Base-by-base conservation (phyloP, 2,113 vertebrate species). In the Megaleporinus macrocephalus region DNA sequence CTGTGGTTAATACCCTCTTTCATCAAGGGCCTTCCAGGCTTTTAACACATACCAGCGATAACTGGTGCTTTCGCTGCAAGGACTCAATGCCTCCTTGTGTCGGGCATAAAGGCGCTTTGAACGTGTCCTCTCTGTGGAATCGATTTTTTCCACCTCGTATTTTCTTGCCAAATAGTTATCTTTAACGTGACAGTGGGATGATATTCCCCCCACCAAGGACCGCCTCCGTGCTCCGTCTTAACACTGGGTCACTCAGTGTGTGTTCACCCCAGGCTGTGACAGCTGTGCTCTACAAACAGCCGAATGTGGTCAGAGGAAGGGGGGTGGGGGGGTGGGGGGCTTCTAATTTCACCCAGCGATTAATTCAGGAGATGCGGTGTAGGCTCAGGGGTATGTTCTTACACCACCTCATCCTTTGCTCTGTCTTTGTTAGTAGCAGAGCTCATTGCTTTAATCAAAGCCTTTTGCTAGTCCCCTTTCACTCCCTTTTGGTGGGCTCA, bases 171-270 rank as follows among this genome's bases (percentile, higher is more conserved):
- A 90, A 90, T 79, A 83, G 79, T 89, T 84, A 73, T 87, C 70
- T 89, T 86, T 87, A 85, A 51, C 84, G 70, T 87, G 85, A 88
- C 81, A 83, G 78, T 79, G 62, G 89, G 86, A 74, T 69, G 80
- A 86, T 47, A 69, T 29, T 86, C 47, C 24, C 22, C 41, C 85
- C 18, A 63, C 15, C 77, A 65, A 86, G 81, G 49, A 55, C 77
- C 79, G 75, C 7, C 20, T 65, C 41, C 79, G 49, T 81, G 41
- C 62, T 10, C 51, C 15, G 62, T 27, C 49, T 72, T 73, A 51
- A 80, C 83, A 81, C 55, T 30, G 36, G 65, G 69, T 74, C 81
- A 80, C 18, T 49, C 26, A 14, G 76, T 72, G 53, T 80, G 80
- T 20, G 18, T 29, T 82, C 53, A 84, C 83, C 83, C 81, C 75